phyloP scores from a whole-genome alignment of 2,888 invertebrate species.

The Oscheius sp. region DNA sequence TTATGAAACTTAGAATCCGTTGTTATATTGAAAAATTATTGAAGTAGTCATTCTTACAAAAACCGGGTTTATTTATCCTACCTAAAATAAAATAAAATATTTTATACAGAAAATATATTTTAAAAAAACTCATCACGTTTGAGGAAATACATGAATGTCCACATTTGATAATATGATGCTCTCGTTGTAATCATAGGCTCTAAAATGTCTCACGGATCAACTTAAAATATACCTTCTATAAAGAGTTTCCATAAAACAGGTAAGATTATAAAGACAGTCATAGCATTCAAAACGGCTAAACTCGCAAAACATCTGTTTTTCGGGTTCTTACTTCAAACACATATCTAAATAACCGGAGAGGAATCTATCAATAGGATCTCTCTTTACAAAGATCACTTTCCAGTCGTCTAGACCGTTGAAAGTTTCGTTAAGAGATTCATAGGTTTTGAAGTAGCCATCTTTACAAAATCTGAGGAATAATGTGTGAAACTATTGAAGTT shows the following conservation, averaged over 20 bases:
- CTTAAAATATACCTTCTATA: background rate
- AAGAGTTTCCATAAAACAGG: conserved; percentile 6
- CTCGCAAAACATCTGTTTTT: too few species aligned
- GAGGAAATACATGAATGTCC: background rate
- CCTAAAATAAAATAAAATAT: too few species aligned
- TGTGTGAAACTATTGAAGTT: too few species aligned
- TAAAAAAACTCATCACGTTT: background rate
- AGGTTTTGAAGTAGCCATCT: background rate
- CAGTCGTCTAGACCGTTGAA: background rate
- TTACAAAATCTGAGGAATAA: background rate
- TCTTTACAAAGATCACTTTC: conserved; percentile 6
- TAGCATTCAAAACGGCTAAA: background rate
- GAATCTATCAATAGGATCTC: conserved; percentile 13
- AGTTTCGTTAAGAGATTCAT: background rate
- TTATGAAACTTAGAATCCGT: too few species aligned
- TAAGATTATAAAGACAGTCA: background rate
- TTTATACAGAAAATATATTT: too few species aligned
- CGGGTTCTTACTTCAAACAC: background rate
- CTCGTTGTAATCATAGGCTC: background rate
- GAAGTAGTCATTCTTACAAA: too few species aligned
- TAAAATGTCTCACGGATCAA: background rate
- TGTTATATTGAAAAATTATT: too few species aligned
- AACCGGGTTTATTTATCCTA: too few species aligned
- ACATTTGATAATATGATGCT: background rate
- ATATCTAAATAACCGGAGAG: background rate